These are phyloP conservation scores for Lasioglossum pauxillum DNA, from an alignment of 2,888 invertebrate genomes.

Conservation along the genomic window DNA sequence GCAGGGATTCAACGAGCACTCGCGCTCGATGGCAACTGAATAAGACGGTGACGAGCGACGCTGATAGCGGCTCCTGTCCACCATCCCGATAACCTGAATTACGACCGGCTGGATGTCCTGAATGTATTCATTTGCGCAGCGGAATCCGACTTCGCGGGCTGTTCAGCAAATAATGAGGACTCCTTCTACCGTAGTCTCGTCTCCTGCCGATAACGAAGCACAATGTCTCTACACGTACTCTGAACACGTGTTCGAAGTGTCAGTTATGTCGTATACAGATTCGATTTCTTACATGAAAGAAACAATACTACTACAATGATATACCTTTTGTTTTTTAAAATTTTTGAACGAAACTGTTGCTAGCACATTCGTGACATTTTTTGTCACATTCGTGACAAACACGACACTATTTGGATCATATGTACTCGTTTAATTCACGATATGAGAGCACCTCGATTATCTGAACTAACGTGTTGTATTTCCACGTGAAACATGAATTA, in stretches of 20 bases:
- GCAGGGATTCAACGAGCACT: slow-evolving; percentile 44
- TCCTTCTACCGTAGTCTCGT: neutral
- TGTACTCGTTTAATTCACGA: neutral
- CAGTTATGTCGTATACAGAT: neutral
- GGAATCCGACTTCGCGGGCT: neutral
- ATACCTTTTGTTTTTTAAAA: neutral
- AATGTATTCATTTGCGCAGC: slow-evolving; percentile 2
- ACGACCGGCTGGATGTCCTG: neutral
- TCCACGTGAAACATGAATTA: too few relatives aligned
- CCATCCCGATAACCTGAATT: slow-evolving; percentile 16
- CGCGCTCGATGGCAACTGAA: slow-evolving; percentile 28
- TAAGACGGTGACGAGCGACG: slow-evolving; percentile 24
- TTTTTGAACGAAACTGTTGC: neutral
- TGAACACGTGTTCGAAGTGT: neutral
- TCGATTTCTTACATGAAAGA: neutral
- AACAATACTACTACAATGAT: neutral
- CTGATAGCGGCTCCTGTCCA: slow-evolving; percentile 13
- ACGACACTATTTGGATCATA: neutral
- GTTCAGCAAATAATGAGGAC: neutral
- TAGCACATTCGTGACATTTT: too few relatives aligned
- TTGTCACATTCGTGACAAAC: neutral
- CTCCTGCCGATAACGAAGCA: neutral
- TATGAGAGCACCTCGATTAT: neutral
- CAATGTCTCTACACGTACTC: neutral
- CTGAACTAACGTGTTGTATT: too few relatives aligned